Base-by-base conservation (phyloP, 1,140 invertebrate species). In the Drosophila simulans region DNA sequence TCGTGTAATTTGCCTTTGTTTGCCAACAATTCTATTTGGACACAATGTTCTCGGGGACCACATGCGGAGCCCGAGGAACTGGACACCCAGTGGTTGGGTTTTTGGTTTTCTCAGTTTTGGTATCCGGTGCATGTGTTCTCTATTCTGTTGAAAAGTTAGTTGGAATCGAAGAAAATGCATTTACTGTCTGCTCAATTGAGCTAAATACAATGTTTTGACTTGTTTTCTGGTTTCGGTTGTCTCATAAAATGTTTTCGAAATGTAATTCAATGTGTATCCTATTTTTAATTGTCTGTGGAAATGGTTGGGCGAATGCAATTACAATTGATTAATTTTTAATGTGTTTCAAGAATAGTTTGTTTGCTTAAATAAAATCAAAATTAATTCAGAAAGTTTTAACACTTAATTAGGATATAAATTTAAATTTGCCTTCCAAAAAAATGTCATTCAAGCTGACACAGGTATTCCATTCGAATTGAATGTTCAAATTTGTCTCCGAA, bases 1-100 rank as follows among this genome's bases (percentile, higher is more conserved):
- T 82, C 75, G 59, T 88, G 83, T 88, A 83, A 88, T 83, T 88
- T 88, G 84, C 58, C 70, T 89, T 89, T 89, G 83, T 86, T 88
- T 89, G 83, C 75, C 81, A 89, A 88, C 83, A 88, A 88, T 89
- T 88, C 84, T 88, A 88, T 88, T 88, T 88, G 83, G 83, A 73
- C 82, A 79, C 84, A 89, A 62, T 89, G 40, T 68, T 63, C 56
- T 54, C 48, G 46, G 40, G 56, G 83, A 84, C 83, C 83, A 77
- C 83, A 89, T 83, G 80, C 84, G 17, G 83, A 34, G 82, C 52
- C 62, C 57, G 48, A 46, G 73, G 54, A 54, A 49, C 57, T 55
- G 70, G 59, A 42, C 62, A 51, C 34, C 46, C 52, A 62, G 45
- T 15, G 59, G 31, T 25, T 20, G 17, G 34, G 60, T 57, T 64